Conservation (phyloP, 2,113 vertebrate species). For the Empidonax traillii region DNA sequence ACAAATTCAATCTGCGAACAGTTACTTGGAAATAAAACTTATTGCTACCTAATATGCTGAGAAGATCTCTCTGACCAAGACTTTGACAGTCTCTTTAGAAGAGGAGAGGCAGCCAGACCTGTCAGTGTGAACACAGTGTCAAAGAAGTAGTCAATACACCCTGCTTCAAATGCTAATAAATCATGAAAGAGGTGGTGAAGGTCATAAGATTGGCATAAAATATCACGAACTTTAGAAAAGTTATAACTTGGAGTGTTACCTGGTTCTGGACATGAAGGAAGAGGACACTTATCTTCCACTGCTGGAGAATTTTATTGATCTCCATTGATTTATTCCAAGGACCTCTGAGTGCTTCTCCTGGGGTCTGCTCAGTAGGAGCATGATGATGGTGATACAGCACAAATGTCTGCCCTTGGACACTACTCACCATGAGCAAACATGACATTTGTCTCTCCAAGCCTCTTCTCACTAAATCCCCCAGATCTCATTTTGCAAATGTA, state of each 20-base stretch:
- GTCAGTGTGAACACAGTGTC: fast-evolving
- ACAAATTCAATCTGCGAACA: background rate
- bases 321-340: background rate
- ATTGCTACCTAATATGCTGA: background rate
- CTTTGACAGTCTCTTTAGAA: background rate
- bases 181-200: background rate
- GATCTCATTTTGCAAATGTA: background rate
- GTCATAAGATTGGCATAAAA: background rate
- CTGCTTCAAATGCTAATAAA: background rate
- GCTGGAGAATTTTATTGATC: background rate
- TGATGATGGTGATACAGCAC: background rate
- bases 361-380: background rate
- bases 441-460: background rate
- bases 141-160: background rate
- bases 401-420: background rate
- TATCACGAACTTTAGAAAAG: background rate
- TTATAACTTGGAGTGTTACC: background rate
- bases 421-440: background rate
- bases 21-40: background rate
- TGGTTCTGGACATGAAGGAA: background rate
- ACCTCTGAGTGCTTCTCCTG: background rate
- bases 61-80: background rate
- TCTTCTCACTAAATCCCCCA: background rate
- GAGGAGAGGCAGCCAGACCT: background rate
- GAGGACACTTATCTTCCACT: background rate